These are phyloP conservation scores for Heteromormyrus szaboi DNA, from an alignment of 2,797 vertebrate species.

Conservation along the genomic window DNA sequence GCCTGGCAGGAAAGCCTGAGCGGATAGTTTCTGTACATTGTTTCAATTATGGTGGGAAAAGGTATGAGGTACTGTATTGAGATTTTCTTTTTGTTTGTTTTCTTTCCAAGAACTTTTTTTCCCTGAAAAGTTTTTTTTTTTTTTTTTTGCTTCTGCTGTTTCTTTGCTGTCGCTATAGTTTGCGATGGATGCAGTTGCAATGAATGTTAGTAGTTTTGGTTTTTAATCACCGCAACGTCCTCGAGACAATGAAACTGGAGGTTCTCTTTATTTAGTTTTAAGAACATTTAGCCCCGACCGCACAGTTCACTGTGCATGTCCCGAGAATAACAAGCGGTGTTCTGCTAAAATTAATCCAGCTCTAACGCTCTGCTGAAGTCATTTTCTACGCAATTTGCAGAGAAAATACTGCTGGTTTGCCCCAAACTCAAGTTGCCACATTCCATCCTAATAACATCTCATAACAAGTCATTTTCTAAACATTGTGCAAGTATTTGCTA, in stretches of 20 bases:
- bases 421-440: not conserved
- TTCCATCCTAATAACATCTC: not conserved
- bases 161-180: not conserved
- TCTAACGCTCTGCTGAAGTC: not conserved
- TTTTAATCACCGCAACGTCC: constrained; percentile 2
- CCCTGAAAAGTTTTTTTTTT: not conserved
- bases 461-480: not conserved
- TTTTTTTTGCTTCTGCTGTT: not conserved
- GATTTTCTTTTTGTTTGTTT: not conserved
- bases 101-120: not conserved
- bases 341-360: not conserved
- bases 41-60: not conserved
- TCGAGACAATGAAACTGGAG: not conserved
- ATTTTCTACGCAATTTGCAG: constrained; percentile 11
- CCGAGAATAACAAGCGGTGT: not conserved
- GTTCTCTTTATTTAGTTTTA: not conserved
- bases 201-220: not conserved
- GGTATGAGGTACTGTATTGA: not conserved
- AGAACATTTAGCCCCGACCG: not conserved
- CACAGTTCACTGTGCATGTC: not conserved
- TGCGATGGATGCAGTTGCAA: not conserved
- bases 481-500: not conserved
- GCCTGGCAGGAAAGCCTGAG: not conserved
- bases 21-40: not conserved
- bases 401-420: not conserved